Evolutionary conservation across 92 coral and sea anemone genomes (phyloP).

Genomic region (Actinostola sp.): DNA sequence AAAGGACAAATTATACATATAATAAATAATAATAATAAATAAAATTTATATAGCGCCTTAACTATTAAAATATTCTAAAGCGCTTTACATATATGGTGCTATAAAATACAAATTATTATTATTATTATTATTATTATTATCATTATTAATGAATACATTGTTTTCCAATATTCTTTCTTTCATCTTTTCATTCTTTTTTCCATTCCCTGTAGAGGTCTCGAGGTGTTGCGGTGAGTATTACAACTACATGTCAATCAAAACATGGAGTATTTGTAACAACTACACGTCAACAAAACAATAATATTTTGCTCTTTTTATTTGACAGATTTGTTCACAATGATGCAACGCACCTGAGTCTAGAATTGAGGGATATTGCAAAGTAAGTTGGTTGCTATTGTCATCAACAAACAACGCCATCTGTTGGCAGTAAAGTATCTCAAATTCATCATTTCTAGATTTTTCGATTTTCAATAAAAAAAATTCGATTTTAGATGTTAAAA

Average conservation of each 20-base stretch:
- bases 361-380: conserved; percentile 89
- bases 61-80: too few species aligned
- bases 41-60: too few species aligned
- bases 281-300: background rate
- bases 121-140: conserved; percentile 2
- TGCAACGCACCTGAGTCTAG: conserved; percentile 68
- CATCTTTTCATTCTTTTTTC: background rate
- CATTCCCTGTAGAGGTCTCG: conserved; percentile 45
- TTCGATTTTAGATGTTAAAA: too few species aligned
- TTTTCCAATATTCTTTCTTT: background rate
- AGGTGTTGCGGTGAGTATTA: conserved; percentile 51
- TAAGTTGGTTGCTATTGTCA: too few species aligned
- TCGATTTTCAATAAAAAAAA: too few species aligned
- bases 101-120: background rate
- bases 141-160: background rate
- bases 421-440: background rate
- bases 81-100: background rate
- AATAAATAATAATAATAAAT: too few species aligned
- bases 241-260: too few species aligned
- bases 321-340: conserved; percentile 76
- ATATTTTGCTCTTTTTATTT: conserved; percentile 28
- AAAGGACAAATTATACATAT: too few species aligned
- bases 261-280: too few species aligned
- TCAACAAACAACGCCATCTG: background rate
- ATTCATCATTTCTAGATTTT: too few species aligned